Conservation (phyloP, 2,113 vertebrate genomes). For the Esox niger region DNA sequence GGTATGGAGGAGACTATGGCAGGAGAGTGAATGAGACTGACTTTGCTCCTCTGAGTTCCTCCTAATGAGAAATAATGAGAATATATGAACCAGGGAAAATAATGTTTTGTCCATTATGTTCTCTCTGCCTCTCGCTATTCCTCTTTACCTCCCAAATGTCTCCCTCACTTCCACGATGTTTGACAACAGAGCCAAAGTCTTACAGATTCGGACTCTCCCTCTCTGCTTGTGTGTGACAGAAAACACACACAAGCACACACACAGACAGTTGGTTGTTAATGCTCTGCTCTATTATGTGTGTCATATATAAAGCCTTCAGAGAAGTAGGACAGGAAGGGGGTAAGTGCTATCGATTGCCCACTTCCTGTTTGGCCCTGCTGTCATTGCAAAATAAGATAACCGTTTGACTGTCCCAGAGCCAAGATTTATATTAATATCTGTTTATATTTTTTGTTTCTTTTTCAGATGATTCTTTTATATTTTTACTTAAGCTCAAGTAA, state of each 20-base stretch:
- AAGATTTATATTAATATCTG: too few species aligned
- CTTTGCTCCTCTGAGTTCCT: too few species aligned
- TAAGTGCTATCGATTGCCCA: slow-evolving; percentile 71
- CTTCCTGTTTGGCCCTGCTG: slow-evolving; percentile 60
- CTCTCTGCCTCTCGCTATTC: slow-evolving; percentile 48
- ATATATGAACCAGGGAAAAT: slow-evolving; percentile 59
- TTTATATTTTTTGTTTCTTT: too few species aligned
- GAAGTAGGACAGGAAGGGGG: slow-evolving; percentile 64
- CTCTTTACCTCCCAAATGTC: not conserved
- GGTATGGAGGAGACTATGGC: too few species aligned
- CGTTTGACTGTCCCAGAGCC: slow-evolving; percentile 51
- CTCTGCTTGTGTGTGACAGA: too few species aligned
- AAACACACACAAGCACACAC: slow-evolving; percentile 16
- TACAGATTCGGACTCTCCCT: too few species aligned
- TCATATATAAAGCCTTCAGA: slow-evolving; percentile 40
- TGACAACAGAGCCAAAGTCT: too few species aligned
- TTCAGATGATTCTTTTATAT: too few species aligned
- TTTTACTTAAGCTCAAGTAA: too few species aligned
- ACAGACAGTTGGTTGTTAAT: slow-evolving; percentile 30
- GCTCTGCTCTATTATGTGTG: slow-evolving; percentile 32
- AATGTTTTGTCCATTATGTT: slow-evolving; percentile 66
- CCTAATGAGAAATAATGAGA: too few species aligned
- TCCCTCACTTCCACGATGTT: slow-evolving; percentile 1
- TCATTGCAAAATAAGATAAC: slow-evolving; percentile 60
- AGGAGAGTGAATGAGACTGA: too few species aligned